These are phyloP conservation scores for Amitus sp. DNA, from an alignment of 2,888 invertebrate genomes.

Conservation along the genomic window DNA sequence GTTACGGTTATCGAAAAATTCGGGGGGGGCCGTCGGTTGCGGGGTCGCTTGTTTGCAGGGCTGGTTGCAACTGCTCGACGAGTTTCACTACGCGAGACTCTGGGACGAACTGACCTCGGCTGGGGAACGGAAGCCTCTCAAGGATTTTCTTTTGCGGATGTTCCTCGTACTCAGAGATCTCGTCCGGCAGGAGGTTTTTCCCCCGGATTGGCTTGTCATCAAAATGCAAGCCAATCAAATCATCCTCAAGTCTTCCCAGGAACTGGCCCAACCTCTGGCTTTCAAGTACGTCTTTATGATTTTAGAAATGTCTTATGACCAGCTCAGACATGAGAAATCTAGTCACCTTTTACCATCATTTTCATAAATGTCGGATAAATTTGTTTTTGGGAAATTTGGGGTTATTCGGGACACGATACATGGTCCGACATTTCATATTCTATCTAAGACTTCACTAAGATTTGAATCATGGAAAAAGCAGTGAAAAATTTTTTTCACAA, in stretches of 20 bases:
- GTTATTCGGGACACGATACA: no score
- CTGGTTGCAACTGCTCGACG: conserved; percentile 85
- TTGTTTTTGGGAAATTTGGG: no score
- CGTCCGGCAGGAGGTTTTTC: conserved; percentile 82
- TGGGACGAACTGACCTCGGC: conserved; percentile 81
- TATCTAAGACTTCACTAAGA: no score
- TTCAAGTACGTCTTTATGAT: conserved; percentile 68
- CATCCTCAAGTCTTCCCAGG: conserved; percentile 84
- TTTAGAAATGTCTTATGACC: no score
- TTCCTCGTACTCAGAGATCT: conserved; percentile 84
- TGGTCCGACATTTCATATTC: no score
- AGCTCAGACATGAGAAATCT: no score
- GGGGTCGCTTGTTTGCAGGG: conserved; percentile 89
- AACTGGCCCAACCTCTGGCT: conserved; percentile 87
- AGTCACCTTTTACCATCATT: no score
- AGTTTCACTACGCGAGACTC: conserved; percentile 86
- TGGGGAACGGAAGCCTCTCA: conserved; percentile 80
- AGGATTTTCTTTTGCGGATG: conserved; percentile 86
- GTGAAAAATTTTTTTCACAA: no score
- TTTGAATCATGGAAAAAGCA: no score
- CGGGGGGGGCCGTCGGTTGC: conserved; percentile 80
- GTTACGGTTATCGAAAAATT: no score
- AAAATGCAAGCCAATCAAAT: conserved; percentile 89
- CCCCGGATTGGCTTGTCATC: conserved; percentile 91
- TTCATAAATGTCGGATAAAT: no score